Evolutionary conservation across 2,888 invertebrate species (phyloP), one percentile per base, ranked within the genome.

Genomic region (Melangyna quadrimaculata): DNA sequence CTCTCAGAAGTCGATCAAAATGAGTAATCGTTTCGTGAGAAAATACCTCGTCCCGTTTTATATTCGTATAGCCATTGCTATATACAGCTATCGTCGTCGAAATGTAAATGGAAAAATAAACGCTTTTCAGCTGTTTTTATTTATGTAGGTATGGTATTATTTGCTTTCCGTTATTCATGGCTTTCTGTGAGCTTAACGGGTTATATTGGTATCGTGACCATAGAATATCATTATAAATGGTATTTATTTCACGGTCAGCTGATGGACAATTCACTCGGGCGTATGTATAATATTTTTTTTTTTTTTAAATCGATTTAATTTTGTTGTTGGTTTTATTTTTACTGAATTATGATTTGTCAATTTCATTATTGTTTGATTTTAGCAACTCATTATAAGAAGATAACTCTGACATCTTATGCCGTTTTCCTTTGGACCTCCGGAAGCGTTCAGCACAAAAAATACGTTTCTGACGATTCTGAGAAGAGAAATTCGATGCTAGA

Each of bases 1-100:
- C 82, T 83, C 78, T 78, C 29, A 51, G 40, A 53, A 67, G 55
- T 67, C 77, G 77, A 77, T 77, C 65, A 59, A 53, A 55, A 70
- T 55, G 70, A 70, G 55, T 55, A 70, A 70, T 70, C 67, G 67
- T 10, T 67, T 67, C 51, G 35, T 67, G 67, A 51, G 67, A 51
- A 67, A 67, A 51, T 67, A 51, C 67, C 51, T 17, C n/a, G 5
- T 67, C 12, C 14, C 65, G 65, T 67, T 51, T 24, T 32, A 9
- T 43, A n/a, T n/a, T n/a, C n/a, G n/a, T n/a, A n/a, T n/a, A n/a
- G n/a, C n/a, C n/a, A n/a, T n/a, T n/a, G n/a, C n/a, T n/a, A 14
- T 27, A 51, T 19, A 9, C 8, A 9, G 9, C 3, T 5, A 10
- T 1, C 29, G 32, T n/a, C 22, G 32, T 35, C 35, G 22, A 51